These are phyloP conservation scores for Cryptus viduatorius DNA, from an alignment of 2,888 invertebrate species.

Conservation along the genomic window DNA sequence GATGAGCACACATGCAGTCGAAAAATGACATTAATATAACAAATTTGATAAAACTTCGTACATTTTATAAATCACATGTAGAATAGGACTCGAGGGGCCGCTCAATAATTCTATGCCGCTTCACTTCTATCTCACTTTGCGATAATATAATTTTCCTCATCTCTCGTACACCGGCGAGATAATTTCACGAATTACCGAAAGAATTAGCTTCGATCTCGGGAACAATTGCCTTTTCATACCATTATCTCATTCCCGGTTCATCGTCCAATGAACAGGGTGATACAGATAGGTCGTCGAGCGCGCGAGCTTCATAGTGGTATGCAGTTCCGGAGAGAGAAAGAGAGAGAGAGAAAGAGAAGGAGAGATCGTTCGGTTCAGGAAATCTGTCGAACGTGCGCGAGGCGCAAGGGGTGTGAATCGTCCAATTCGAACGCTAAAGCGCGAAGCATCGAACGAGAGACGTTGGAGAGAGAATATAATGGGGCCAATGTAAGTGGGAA, in stretches of 20 bases:
- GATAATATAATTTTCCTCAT: not conserved
- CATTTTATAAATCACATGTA: not conserved
- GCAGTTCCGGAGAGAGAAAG: not conserved
- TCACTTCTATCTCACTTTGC: not conserved
- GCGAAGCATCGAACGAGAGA: not conserved
- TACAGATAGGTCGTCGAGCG: not conserved
- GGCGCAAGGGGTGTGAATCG: not conserved
- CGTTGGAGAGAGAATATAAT: slow-evolving; percentile 1
- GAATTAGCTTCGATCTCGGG: not conserved
- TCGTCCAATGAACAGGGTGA: not conserved
- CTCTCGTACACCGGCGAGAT: not conserved
- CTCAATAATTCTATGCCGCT: not conserved
- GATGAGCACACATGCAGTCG: no score
- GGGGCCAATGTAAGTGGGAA: slow-evolving; percentile 17
- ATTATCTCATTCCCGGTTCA: not conserved
- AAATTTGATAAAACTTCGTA: not conserved
- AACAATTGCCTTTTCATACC: slow-evolving; percentile 4
- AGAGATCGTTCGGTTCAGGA: slow-evolving; percentile 10
- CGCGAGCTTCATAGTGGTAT: not conserved
- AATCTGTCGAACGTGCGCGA: slow-evolving; percentile 22
- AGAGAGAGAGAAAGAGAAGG: no score
- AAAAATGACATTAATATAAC: no score
- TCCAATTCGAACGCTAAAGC: not conserved
- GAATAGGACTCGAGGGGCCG: not conserved
- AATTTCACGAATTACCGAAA: not conserved